Percentiles rank a stretch among this genome's conserved stretches.
These are phyloP conservation scores for Pyrrhosoma nymphula DNA, from an alignment of 2,888 invertebrate genomes.

Conservation along the genomic window DNA sequence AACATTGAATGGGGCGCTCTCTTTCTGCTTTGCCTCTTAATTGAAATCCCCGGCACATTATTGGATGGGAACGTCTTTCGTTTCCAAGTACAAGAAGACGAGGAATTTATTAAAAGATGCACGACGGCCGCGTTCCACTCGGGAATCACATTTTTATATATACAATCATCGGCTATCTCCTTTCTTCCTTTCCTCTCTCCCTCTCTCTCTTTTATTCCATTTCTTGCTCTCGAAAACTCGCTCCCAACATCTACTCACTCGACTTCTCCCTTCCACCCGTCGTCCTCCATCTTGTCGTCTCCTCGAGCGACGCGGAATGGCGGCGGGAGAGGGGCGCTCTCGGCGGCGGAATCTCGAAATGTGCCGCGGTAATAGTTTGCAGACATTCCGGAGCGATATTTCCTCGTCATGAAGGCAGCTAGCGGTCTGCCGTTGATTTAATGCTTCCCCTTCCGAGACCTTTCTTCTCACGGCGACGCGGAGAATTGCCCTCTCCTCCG, in stretches of 20 bases:
- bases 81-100: not conserved
- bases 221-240: not conserved
- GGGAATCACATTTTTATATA: not conserved
- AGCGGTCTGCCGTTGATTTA: not conserved
- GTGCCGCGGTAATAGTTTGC: not conserved
- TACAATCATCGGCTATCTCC: not conserved
- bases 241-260: not conserved
- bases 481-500: not conserved
- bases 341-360: not conserved
- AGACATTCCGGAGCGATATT: conserved; percentile 1
- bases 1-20: not conserved
- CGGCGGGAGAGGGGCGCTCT: not conserved
- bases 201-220: not conserved
- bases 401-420: not conserved
- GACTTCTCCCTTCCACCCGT: not conserved
- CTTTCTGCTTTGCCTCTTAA: conserved; percentile 20
- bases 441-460: not conserved
- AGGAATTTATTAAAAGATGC: not conserved
- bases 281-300: not conserved
- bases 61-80: not conserved
- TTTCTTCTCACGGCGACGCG: not conserved
- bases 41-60: conserved; percentile 7
- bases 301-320: not conserved
- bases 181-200: not conserved
- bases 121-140: not conserved